A percentile compares a stretch with the other conserved stretches of the same genome.
phyloP scores from a whole-genome alignment of 2,888 invertebrate species.

The Agrilus cyanescens region DNA sequence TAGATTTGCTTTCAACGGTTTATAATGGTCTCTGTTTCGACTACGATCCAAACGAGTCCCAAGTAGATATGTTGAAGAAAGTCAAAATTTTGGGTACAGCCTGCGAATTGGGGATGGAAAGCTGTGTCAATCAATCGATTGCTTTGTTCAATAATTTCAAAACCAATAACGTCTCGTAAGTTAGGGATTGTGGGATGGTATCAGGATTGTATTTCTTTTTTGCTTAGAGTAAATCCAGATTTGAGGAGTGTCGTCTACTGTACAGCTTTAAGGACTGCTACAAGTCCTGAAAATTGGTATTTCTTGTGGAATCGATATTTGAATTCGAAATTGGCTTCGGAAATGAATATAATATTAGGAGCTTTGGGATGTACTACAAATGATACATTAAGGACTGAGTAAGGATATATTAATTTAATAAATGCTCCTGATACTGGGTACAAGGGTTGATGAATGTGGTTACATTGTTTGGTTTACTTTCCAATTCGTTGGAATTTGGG shows the following conservation, averaged over 20 bases:
- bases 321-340: slow-evolving; percentile 48
- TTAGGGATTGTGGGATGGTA: background rate
- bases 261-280: slow-evolving; percentile 52
- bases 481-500: too few relatives aligned
- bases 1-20: slow-evolving; percentile 13
- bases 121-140: slow-evolving; percentile 42
- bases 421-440: too few relatives aligned
- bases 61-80: slow-evolving; percentile 47
- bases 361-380: slow-evolving; percentile 57
- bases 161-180: slow-evolving; percentile 21
- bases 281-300: slow-evolving; percentile 43
- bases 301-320: slow-evolving; percentile 50
- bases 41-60: slow-evolving; percentile 18
- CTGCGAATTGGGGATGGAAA: slow-evolving; percentile 47
- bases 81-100: slow-evolving; percentile 48
- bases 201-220: background rate
- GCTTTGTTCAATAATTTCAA: slow-evolving; percentile 33
- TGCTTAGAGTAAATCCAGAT: slow-evolving; percentile 47
- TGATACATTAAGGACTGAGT: slow-evolving; percentile 42
- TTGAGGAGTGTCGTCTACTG: slow-evolving; percentile 64
- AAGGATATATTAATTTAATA: slow-evolving; percentile 19
- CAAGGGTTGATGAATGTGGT: too few relatives aligned
- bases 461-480: too few relatives aligned
- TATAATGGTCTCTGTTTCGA: slow-evolving; percentile 15
- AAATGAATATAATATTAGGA: slow-evolving; percentile 51